Conservation (phyloP, 2,113 vertebrate genomes). For the Regulus satrapa region DNA sequence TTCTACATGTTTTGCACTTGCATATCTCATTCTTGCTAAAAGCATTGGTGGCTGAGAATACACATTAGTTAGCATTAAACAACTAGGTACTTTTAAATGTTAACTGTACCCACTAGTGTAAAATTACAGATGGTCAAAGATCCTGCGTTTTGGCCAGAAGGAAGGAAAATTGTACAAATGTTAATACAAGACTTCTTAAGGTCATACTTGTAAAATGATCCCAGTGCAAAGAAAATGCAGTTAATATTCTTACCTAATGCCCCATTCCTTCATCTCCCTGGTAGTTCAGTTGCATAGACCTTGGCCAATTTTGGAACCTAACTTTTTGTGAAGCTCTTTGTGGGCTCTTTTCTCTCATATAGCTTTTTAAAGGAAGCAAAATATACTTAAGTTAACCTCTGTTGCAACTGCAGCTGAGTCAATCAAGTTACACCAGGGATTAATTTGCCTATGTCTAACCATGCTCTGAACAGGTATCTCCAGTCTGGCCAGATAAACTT, state of each 20-base stretch:
- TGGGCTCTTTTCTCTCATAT: not conserved
- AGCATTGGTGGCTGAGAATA: not conserved
- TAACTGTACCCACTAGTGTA: not conserved
- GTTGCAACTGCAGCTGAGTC: not conserved
- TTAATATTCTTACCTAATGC: not conserved
- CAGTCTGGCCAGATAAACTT: not conserved
- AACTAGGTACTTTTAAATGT: not conserved
- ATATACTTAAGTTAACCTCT: not conserved
- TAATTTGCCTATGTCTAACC: not conserved
- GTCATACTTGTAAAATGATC: conserved; percentile 20
- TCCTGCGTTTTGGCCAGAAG: not conserved
- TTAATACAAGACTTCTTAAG: conserved; percentile 34
- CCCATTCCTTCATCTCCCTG: not conserved
- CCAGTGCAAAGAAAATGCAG: conserved; percentile 5
- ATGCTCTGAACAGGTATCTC: not conserved
- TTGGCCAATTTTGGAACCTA: not conserved
- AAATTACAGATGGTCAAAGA: not conserved
- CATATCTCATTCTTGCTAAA: not conserved
- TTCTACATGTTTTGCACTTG: not conserved
- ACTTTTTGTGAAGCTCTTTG: not conserved
- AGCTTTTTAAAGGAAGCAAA: not conserved
- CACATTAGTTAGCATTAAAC: not conserved
- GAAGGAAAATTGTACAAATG: not conserved
- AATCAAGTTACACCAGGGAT: not conserved
- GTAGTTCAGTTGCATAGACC: not conserved